Base-by-base conservation (phyloP, 2,113 vertebrate species). In the Xiphophorus maculatus region DNA sequence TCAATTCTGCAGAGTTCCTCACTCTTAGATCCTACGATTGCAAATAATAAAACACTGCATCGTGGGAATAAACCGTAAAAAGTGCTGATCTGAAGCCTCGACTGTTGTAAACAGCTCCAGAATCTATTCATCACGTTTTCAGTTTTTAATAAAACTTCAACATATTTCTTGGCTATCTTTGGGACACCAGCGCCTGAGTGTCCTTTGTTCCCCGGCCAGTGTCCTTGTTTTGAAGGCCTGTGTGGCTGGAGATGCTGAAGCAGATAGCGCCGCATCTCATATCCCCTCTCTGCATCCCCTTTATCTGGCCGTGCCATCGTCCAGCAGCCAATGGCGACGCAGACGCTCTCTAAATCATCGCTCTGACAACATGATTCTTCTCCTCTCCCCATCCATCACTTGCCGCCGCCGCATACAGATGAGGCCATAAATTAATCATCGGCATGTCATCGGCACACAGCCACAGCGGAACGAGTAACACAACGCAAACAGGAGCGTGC, bases 371-470 rank as follows among this genome's bases (percentile, higher is more conserved):
- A 85, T 66, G 69, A 86, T 78, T 77, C 82, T 65, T 76, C 83
- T 83, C 78, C 79, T 74, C 83, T 66, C 77, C 54, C 80, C 51
- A 69, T 80, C 86, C 58, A 80, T 88, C 88, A 76, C 65, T 60
- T 29, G 79, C 84, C 73, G 80, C 83, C 75, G 90, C 82, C 78
- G 90, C 91, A 91, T 92, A 90, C 81, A 89, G 88, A 94, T 91
- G 91, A 91, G 85, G 88, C 88, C 75, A 84, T 93, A 87, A 93
- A 94, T 94, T 83, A 93, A 94, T 93, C 93, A 93, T 84, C 77
- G 81, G 81, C 85, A 86, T 90, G 90, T 88, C 88, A 89, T 90
- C 89, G 63, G 86, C 83, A 79, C 84, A 88, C 86, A 60, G 74
- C 9, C 80, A 88, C 87, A 86, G 69, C 74, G 79, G 76, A 89